phyloP scores from a whole-genome alignment of 2,797 vertebrate genomes.

The Gadopsis marmoratus region DNA sequence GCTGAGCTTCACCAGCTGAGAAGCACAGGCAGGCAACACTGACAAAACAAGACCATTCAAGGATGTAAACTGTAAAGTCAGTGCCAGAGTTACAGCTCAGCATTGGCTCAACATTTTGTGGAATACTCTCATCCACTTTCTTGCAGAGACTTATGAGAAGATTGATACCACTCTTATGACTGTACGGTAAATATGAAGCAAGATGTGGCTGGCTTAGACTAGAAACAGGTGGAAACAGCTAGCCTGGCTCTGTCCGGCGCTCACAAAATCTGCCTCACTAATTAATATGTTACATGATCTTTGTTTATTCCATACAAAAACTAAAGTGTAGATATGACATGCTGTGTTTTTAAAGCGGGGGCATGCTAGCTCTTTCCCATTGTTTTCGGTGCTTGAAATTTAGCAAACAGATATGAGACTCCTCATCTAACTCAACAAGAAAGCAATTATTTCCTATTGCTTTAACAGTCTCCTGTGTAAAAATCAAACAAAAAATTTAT shows the following conservation, averaged over 20 bases:
- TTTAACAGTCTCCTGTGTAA: not conserved
- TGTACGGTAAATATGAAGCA: not conserved
- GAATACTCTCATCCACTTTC: not conserved
- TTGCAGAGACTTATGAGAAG: not conserved
- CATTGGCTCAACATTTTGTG: not conserved
- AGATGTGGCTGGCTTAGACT: not conserved
- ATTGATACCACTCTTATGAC: not conserved
- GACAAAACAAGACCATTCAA: constrained; percentile 9
- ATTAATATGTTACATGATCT: no score
- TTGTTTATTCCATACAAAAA: not conserved
- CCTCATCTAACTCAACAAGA: not conserved
- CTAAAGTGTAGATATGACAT: not conserved
- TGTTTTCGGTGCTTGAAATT: not conserved
- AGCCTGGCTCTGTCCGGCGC: not conserved
- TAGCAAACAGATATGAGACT: not conserved
- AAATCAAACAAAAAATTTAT: no score
- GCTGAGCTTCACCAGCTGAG: constrained; percentile 40
- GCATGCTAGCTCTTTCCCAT: not conserved
- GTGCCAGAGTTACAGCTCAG: not conserved
- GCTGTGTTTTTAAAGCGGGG: no score
- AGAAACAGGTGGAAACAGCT: not conserved
- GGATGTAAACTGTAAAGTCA: not conserved
- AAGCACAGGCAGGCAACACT: constrained; percentile 7
- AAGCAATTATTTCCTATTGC: not conserved
- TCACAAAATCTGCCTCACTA: no score